Base-by-base conservation (phyloP, 2,888 invertebrate genomes). In the Gymnosoma rotundatum region DNA sequence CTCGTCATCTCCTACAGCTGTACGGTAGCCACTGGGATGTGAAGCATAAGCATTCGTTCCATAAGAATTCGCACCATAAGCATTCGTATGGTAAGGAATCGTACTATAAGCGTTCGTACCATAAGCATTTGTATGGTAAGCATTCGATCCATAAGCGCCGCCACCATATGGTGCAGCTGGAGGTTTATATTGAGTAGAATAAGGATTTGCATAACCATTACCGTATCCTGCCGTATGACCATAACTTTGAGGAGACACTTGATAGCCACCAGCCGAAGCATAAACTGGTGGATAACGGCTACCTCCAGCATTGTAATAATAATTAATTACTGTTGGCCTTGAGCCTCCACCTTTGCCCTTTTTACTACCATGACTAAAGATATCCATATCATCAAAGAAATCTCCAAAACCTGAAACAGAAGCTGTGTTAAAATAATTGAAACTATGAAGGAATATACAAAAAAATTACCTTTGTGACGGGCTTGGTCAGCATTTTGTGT, bases 381-480 rank as follows among this genome's bases (percentile, higher is more conserved):
- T 0, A 70, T 87, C 82, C 1, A 83, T 67, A 7, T 81, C 86
- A 54, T 82, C 88, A 32, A 88, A 87, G 74, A 87, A 78, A 38
- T 80, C 58, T 14, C 70, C 76, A 1, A 75, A 2, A 36, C 72
- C 87, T 86, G 84, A 67, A 74, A 83, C 81, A 83, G 87, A 80
- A 67, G 83, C 76, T 73, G 54, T 58, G 36, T 83, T 80, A 72
- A 87, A 85, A 42, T 58, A 6, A 56, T 54, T 74, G 52, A 67
- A 86, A 74, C 78, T 87, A 64, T 81, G 66, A 72, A 85, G 88
- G 61, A 89, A 88, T 76, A 91, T 88, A 36, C 89, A 88, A 87
- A 90, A 72, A 91, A 89, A 88, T 91, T 91, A 91, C 91, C 91
- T 90, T 90, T 91, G 20, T 69, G 86, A 2, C 90, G 88, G 5